Percentiles rank a stretch among this genome's conserved stretches.
These are phyloP conservation scores for Nasonovia ribisnigri DNA, from an alignment of 2,888 invertebrate species.

Conservation along the genomic window DNA sequence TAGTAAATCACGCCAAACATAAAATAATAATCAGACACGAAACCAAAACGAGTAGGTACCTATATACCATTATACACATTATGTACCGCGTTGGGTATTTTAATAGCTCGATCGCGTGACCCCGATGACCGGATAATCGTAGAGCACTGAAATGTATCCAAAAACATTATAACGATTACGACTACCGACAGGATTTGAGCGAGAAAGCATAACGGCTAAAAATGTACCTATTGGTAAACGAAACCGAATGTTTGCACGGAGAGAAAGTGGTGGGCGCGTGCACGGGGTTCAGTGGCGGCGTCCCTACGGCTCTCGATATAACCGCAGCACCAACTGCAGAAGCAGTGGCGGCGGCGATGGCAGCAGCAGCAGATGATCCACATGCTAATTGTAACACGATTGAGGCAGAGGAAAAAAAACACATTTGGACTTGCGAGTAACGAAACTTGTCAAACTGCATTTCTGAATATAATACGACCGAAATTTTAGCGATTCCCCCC, in stretches of 20 bases:
- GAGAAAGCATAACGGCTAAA: constrained; percentile 62
- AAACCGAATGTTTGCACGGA: constrained; percentile 44
- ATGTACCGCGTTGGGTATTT: not conserved
- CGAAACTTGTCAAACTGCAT: constrained; percentile 56
- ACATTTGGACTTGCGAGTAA: constrained; percentile 29
- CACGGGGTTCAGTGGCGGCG: constrained; percentile 31
- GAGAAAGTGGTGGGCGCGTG: constrained; percentile 61
- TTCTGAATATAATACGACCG: constrained; percentile 53
- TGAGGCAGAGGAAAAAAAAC: not conserved
- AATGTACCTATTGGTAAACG: constrained; percentile 38
- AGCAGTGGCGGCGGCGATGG: not conserved
- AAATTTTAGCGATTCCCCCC: constrained; percentile 49
- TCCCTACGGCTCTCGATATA: constrained; percentile 49
- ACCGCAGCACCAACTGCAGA: constrained; percentile 20
- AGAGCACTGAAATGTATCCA: constrained; percentile 45
- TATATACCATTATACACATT: not conserved
- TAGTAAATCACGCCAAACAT: constrained; percentile 6
- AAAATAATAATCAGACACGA: constrained; percentile 2
- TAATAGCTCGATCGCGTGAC: constrained; percentile 43
- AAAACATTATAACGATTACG: constrained; percentile 37
- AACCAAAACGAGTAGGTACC: not conserved
- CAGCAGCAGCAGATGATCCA: constrained; percentile 48
- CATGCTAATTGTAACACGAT: constrained; percentile 54
- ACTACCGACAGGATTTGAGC: constrained; percentile 35
- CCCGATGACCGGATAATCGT: constrained; percentile 49